These are phyloP conservation scores for Thunnus albacares DNA, from an alignment of 2,797 vertebrate genomes.

Conservation along the genomic window DNA sequence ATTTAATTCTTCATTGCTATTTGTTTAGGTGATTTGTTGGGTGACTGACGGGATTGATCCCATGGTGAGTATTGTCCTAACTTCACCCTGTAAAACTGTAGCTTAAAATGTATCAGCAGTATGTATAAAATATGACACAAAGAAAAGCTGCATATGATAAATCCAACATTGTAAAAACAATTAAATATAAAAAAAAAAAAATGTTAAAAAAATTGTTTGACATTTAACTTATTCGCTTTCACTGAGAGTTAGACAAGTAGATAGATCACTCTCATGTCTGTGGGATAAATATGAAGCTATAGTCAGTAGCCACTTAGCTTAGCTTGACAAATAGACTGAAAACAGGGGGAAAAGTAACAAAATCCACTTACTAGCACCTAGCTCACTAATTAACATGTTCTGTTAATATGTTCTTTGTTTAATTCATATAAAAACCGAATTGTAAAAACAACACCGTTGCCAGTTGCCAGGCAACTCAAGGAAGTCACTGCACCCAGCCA, in stretches of 20 bases:
- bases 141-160: not conserved
- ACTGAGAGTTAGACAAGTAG: not conserved
- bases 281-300: too few relatives aligned
- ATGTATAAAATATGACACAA: not conserved
- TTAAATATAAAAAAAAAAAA: not conserved
- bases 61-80: not conserved
- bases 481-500: too few relatives aligned
- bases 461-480: too few relatives aligned
- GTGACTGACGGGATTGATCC: constrained; percentile 11
- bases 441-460: too few relatives aligned
- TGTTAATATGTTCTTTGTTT: too few relatives aligned
- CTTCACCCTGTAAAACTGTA: not conserved
- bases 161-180: not conserved
- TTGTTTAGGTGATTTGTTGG: not conserved
- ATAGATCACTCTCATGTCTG: too few relatives aligned
- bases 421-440: too few relatives aligned
- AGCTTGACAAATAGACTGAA: too few relatives aligned
- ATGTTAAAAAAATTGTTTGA: not conserved
- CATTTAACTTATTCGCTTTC: not conserved
- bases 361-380: not conserved
- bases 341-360: too few relatives aligned
- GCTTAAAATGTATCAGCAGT: constrained; percentile 1
- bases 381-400: not conserved
- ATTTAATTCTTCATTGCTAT: not conserved
- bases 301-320: too few relatives aligned